Conservation (phyloP, 2,113 vertebrate species). For the Amphilophus citrinellus region DNA sequence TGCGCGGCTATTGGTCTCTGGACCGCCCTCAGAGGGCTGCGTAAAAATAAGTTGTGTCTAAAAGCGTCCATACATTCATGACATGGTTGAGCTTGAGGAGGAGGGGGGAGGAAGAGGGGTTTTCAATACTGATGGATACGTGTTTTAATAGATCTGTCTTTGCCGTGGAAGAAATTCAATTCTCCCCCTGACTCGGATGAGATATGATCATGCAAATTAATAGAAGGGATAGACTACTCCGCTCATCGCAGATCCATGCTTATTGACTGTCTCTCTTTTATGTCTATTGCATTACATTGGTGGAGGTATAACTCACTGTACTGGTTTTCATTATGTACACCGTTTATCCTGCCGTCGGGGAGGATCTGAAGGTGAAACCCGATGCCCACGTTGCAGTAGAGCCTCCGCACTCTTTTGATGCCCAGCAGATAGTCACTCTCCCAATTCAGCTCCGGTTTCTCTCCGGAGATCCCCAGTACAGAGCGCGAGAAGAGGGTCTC, state of each 20-base stretch:
- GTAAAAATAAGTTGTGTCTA: conserved; percentile 85
- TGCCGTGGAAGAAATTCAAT: conserved; percentile 68
- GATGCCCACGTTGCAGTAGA: conserved; percentile 99
- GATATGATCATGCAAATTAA: conserved; percentile 76
- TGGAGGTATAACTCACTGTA: conserved; percentile 94
- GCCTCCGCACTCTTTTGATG: conserved; percentile 94
- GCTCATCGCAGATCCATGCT: conserved; percentile 72
- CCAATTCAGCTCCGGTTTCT: conserved; percentile 90
- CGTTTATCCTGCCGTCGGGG: conserved; percentile 91
- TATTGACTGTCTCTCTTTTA: conserved; percentile 70
- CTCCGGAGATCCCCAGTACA: conserved; percentile 88
- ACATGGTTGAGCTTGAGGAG: conserved; percentile 68
- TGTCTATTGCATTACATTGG: conserved; percentile 80
- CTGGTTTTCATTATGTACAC: conserved; percentile 93
- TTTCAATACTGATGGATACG: conserved; percentile 75
- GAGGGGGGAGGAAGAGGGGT: conserved; percentile 9
- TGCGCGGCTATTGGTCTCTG: conserved; percentile 54
- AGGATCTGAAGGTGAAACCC: conserved; percentile 97
- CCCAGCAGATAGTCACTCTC: conserved; percentile 96
- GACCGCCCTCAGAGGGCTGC: conserved; percentile 73
- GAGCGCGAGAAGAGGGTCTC: conserved; percentile 90
- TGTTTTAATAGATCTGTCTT: conserved; percentile 76
- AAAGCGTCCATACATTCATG: conserved; percentile 83
- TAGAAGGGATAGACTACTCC: conserved; percentile 56
- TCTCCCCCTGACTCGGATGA: conserved; percentile 63